Conservation (phyloP, 2,797 vertebrate species). For the Hyperoplus lanceolatus region DNA sequence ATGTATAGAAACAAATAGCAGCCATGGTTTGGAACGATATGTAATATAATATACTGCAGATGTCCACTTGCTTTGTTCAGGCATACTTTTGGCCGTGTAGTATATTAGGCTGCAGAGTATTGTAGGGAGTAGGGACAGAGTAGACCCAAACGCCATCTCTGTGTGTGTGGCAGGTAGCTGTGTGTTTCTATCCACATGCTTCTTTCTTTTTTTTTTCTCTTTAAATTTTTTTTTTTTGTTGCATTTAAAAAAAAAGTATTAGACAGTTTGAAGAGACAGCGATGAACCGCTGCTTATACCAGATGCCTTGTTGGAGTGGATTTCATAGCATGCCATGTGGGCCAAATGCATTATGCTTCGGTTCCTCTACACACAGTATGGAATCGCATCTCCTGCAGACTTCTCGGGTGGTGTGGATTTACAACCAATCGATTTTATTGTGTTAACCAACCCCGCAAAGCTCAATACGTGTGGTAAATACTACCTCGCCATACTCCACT, state of each 20-base stretch:
- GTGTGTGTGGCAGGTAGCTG: not conserved
- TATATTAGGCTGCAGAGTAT: too few species aligned
- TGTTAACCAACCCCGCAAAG: not conserved
- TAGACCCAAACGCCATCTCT: too few species aligned
- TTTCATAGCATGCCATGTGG: slow-evolving; percentile 21
- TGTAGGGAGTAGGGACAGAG: not conserved
- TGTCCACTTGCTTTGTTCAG: not conserved
- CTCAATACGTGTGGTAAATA: not conserved
- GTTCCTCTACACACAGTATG: not conserved
- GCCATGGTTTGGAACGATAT: not conserved
- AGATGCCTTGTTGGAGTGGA: slow-evolving; percentile 7
- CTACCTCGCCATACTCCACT: slow-evolving; percentile 43
- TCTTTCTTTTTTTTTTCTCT: not conserved
- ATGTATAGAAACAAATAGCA: not conserved
- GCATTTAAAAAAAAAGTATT: too few species aligned
- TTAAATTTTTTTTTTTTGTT: too few species aligned
- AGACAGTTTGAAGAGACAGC: too few species aligned
- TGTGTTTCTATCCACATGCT: not conserved
- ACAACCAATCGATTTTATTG: slow-evolving; percentile 38
- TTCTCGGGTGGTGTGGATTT: not conserved
- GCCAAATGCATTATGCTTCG: not conserved
- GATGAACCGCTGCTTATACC: not conserved
- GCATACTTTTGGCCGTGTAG: not conserved
- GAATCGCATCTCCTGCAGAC: not conserved
- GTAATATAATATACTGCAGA: not conserved